A percentile compares a stretch with the other conserved stretches of the same genome.
Conservation (phyloP, 2,797 vertebrate species). For the Notamacropus eugenii region DNA sequence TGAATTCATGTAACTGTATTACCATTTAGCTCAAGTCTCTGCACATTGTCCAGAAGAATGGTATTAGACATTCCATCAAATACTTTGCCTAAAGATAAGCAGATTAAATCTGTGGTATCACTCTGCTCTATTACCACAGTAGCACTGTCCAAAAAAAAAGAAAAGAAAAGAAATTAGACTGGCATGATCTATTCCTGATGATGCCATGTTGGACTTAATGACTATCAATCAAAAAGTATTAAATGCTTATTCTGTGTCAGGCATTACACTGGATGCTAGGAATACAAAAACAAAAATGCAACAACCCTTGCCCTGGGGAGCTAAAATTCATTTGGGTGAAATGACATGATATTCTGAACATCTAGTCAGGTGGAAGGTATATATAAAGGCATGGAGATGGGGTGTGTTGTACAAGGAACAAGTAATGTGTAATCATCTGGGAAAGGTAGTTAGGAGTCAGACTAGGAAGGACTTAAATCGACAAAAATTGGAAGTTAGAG, state of each 20-base stretch:
- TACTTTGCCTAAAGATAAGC: neutral
- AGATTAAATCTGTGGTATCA: neutral
- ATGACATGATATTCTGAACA: neutral
- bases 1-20: neutral
- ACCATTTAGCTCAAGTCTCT: neutral
- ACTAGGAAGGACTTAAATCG: neutral
- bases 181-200: neutral
- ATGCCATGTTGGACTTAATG: neutral
- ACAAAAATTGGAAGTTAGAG: neutral
- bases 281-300: neutral
- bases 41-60: neutral
- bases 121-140: neutral
- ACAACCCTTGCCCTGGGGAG: neutral
- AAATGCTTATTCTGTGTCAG: neutral
- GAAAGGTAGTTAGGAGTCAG: neutral
- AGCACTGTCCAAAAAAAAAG: neutral
- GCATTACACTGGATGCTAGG: neutral
- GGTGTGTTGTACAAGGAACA: neutral
- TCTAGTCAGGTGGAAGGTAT: neutral
- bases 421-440: neutral
- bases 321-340: neutral
- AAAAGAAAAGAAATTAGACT: neutral
- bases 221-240: neutral
- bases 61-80: neutral
- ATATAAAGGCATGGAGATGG: neutral